Percentiles rank a stretch among this genome's conserved stretches.
These are phyloP conservation scores for Typhlichthys eigenmanni DNA, from an alignment of 2,797 vertebrate genomes.

Conservation along the genomic window DNA sequence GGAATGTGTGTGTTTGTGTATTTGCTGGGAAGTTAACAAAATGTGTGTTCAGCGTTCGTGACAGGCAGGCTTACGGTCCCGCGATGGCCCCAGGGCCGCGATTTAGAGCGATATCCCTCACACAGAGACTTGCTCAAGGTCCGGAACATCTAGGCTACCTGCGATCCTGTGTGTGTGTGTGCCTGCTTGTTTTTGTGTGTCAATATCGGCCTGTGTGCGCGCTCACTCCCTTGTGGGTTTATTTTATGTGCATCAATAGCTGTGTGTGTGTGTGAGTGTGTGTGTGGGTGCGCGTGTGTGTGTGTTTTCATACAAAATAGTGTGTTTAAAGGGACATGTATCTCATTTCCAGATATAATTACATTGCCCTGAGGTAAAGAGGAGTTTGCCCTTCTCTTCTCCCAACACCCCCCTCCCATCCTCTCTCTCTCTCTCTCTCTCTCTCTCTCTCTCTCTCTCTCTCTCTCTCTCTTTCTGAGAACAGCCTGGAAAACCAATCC, in stretches of 20 bases:
- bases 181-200: slow-evolving; percentile 10
- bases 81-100: slow-evolving; percentile 60
- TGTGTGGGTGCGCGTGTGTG: slow-evolving; percentile 4
- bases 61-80: slow-evolving; percentile 59
- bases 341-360: slow-evolving; percentile 73
- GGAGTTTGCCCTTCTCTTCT: slow-evolving; percentile 34
- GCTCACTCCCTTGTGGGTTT: background rate
- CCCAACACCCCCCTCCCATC: slow-evolving; percentile 23
- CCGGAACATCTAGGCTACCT: slow-evolving; percentile 59
- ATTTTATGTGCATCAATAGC: slow-evolving; percentile 11
- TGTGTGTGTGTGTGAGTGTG: slow-evolving; percentile 24
- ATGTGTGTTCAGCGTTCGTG: slow-evolving; percentile 53
- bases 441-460: slow-evolving; percentile 12
- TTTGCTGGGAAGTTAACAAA: slow-evolving; percentile 65
- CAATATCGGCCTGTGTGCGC: background rate
- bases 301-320: slow-evolving; percentile 15
- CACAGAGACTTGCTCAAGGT: slow-evolving; percentile 62
- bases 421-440: slow-evolving; percentile 32
- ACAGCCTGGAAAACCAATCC: slow-evolving; percentile 53
- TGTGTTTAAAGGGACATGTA: slow-evolving; percentile 67
- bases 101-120: slow-evolving; percentile 70
- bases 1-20: slow-evolving; percentile 24
- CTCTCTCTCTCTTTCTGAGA: slow-evolving; percentile 36
- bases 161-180: slow-evolving; percentile 28
- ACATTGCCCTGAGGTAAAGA: slow-evolving; percentile 54